Conservation (phyloP, 1,140 invertebrate genomes). For the Diorhabda carinulata region DNA sequence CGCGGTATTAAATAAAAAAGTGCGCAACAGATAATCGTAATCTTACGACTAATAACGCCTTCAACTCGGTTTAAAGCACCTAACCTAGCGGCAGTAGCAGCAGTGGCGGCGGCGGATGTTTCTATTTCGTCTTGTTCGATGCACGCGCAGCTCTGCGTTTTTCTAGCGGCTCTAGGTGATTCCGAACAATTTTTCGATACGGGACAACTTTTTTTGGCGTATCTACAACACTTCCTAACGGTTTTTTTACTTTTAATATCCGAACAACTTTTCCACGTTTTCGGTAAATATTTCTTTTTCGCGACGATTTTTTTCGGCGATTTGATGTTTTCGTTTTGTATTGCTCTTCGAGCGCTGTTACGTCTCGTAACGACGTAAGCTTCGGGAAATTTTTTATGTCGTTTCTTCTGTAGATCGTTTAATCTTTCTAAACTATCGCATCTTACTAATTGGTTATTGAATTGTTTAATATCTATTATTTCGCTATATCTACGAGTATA, state of each 20-base stretch:
- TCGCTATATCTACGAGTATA: conserved; percentile 37
- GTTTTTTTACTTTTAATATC: conserved; percentile 41
- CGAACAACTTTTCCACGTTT: conserved; percentile 46
- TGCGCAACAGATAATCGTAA: conserved; percentile 40
- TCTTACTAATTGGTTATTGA: conserved; percentile 40
- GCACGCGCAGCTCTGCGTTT: conserved; percentile 39
- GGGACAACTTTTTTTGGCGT: conserved; percentile 44
- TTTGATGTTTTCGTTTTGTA: conserved; percentile 28
- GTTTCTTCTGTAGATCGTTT: conserved; percentile 29
- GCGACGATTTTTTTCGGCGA: conserved; percentile 37
- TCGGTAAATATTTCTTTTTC: conserved; percentile 38
- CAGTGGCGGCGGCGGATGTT: conserved; percentile 25
- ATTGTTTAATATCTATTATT: conserved; percentile 33
- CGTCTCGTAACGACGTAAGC: conserved; percentile 40
- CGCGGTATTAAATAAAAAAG: conserved; percentile 22
- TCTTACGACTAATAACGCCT: conserved; percentile 43
- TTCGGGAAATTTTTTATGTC: conserved; percentile 43
- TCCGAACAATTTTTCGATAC: conserved; percentile 33
- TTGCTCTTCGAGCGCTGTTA: conserved; percentile 24
- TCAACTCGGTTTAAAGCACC: conserved; percentile 33
- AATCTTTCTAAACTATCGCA: conserved; percentile 43
- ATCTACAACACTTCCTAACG: conserved; percentile 44
- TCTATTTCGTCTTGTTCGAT: conserved; percentile 29
- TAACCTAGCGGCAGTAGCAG: conserved; percentile 37
- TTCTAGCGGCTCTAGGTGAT: conserved; percentile 27